phyloP scores from a whole-genome alignment of 2,888 invertebrate genomes.

The Diplazon laetatorius region DNA sequence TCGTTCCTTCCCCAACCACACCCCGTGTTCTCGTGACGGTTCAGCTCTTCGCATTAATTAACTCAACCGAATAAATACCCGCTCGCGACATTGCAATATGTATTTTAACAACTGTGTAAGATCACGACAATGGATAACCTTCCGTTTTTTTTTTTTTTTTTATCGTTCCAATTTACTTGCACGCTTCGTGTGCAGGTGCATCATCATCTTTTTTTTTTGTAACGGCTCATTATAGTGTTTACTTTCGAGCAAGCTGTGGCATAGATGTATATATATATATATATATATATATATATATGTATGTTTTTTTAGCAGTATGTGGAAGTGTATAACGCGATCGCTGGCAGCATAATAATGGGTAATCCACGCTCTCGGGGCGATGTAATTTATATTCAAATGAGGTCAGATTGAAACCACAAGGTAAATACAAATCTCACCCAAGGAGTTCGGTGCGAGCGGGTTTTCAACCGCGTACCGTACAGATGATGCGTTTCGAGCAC shows the following conservation, averaged over 20 bases:
- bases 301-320: constrained; percentile 6
- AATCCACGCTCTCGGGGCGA: constrained; percentile 62
- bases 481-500: constrained; percentile 47
- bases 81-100: too few species aligned
- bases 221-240: constrained; percentile 39
- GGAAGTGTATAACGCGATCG: too few species aligned
- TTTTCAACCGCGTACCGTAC: constrained; percentile 36
- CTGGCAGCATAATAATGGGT: constrained; percentile 56
- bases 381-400: constrained; percentile 82
- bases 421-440: constrained; percentile 77
- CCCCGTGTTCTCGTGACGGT: too few species aligned
- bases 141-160: background rate
- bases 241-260: constrained; percentile 8
- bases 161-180: constrained; percentile 39
- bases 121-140: too few species aligned
- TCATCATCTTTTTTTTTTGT: constrained; percentile 17
- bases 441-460: constrained; percentile 58
- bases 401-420: constrained; percentile 80
- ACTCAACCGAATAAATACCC: too few species aligned
- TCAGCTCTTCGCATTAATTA: too few species aligned
- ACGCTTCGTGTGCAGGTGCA: constrained; percentile 24
- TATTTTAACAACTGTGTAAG: too few species aligned
- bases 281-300: too few species aligned
- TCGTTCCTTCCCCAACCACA: too few species aligned
- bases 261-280: constrained; percentile 11